Evolutionary conservation across 2,797 vertebrate species (phyloP).

Genomic region (Emys orbicularis): DNA sequence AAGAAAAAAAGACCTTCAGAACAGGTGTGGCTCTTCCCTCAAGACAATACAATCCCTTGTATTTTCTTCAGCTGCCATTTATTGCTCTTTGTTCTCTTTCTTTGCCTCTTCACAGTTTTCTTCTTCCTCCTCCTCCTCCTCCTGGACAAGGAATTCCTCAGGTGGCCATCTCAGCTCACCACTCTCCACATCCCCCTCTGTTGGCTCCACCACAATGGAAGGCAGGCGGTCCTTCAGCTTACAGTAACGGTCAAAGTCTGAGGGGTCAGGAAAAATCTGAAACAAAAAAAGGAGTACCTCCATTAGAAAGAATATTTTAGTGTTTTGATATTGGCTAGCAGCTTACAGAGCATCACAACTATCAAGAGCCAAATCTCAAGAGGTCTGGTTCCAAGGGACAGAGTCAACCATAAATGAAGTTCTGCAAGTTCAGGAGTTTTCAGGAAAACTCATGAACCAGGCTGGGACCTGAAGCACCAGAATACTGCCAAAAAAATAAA

Average conservation of each 20-base stretch:
- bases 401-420: not conserved
- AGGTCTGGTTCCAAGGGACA: not conserved
- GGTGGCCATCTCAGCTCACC: slow-evolving; percentile 98
- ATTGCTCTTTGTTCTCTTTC: slow-evolving; percentile 84
- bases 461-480: not conserved
- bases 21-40: slow-evolving; percentile 73
- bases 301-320: slow-evolving; percentile 17
- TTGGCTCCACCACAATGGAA: slow-evolving; percentile 97
- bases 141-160: slow-evolving; percentile 93
- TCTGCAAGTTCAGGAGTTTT: not conserved
- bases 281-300: not conserved
- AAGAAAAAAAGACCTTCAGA: slow-evolving; percentile 78
- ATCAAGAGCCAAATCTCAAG: not conserved
- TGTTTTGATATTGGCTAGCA: not conserved
- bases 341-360: not conserved
- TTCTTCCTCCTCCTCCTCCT: slow-evolving; percentile 86
- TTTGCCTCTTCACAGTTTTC: slow-evolving; percentile 77
- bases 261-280: slow-evolving; percentile 97
- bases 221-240: slow-evolving; percentile 98
- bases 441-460: not conserved
- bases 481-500: not conserved
- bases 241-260: slow-evolving; percentile 95
- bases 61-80: slow-evolving; percentile 69
- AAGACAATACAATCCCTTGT: slow-evolving; percentile 69
- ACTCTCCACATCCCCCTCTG: slow-evolving; percentile 96